phyloP scores from a whole-genome alignment of 2,797 vertebrate genomes.

The Arctocebus calabarensis region DNA sequence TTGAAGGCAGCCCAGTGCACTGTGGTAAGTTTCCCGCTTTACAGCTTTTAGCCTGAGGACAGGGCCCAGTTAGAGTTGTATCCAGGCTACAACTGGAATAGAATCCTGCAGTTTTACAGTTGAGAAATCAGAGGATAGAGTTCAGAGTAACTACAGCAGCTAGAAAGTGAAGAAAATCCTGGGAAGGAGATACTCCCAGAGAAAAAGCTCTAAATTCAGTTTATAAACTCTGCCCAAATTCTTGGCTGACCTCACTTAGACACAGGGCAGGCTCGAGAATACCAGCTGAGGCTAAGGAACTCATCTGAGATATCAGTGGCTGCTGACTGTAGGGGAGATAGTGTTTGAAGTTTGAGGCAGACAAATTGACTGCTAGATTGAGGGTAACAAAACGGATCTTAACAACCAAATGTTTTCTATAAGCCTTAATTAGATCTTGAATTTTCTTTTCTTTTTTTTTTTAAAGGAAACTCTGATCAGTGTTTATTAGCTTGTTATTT shows the following conservation, averaged over 20 bases:
- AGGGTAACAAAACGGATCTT: background rate
- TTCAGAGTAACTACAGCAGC: background rate
- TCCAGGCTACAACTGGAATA: background rate
- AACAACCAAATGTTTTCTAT: background rate
- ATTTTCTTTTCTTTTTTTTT: background rate
- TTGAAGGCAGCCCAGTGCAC: background rate
- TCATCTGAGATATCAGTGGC: background rate
- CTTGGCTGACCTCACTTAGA: background rate
- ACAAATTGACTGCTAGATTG: background rate
- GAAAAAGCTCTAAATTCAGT: background rate
- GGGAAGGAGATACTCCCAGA: background rate
- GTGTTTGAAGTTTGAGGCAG: background rate
- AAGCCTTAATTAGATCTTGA: background rate
- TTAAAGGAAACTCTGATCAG: background rate
- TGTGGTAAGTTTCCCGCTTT: background rate
- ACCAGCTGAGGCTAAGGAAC: background rate
- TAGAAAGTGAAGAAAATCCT: background rate
- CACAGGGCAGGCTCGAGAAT: background rate
- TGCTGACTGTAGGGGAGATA: background rate
- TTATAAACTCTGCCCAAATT: background rate
- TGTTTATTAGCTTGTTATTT: background rate
- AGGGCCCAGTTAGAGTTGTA: background rate
- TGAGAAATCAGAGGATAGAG: background rate
- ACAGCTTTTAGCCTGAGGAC: background rate
- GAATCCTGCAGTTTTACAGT: background rate